Base-by-base conservation (phyloP, 2,113 vertebrate species). In the Casuarius casuarius region DNA sequence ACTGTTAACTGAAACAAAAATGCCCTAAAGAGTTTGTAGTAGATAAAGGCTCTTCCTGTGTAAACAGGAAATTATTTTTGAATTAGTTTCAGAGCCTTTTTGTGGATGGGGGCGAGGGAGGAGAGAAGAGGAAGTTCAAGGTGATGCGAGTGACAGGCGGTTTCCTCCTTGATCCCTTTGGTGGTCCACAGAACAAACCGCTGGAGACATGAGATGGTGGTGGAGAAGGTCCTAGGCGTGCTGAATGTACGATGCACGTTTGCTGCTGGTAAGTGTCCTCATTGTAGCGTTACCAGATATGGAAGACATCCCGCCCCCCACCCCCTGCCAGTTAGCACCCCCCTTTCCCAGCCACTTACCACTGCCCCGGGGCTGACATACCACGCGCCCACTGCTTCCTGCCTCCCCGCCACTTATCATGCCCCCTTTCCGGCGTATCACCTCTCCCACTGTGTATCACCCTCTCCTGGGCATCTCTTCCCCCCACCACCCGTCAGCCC, bases 141-240 rank as follows among this genome's bases (percentile, higher is more conserved):
- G 19, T 65, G 18, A 12, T 81, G 49, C 22, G 9, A 12, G 44
- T 46, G 15, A 16, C 44, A 46, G 46, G 46, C 16, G 7, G 46
- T 14, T 46, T 46, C 46, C 46, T 46, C 15, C 22, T 70, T 29
- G 29, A 5, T 68, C 11, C 38, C 88, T 54, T 23, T 20, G 14
- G 38, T 61, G 59, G 23, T 58, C 9, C 13, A 75, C 44, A n/a
- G 76, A 61, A 12, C 33, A 78, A 77, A 38, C 58, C 0, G 6
- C 0, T 40, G 46, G 56, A 42, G 40, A 25, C 12, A 21, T 46
- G 46, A 46, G 48, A 35, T n/a, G 20, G 4, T 66, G 2, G 3
- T 56, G 49, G 51, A 31, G 65, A 6, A 42, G 52, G 29, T 29
- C 3, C 31, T 56, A 6, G 1, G 9, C 20, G 0, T 33, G 12